Evolutionary conservation across 2,888 invertebrate genomes (phyloP).

Genomic region (Hydrotaea diabolus): DNA sequence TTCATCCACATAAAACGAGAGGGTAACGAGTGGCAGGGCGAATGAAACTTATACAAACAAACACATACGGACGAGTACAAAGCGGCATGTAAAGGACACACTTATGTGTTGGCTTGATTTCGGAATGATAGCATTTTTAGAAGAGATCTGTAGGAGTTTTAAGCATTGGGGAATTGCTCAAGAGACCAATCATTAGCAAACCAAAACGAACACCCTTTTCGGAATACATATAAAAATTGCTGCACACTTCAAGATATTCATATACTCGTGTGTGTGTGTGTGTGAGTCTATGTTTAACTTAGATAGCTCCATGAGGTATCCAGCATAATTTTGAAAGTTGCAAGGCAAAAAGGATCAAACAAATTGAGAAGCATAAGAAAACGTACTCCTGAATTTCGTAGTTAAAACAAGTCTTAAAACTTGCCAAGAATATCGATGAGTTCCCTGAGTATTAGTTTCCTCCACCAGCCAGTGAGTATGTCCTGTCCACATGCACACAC

Average conservation of each 20-base stretch:
- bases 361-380: slow-evolving; percentile 17
- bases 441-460: slow-evolving; percentile 22
- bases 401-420: slow-evolving; percentile 55
- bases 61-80: background rate
- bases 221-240: background rate
- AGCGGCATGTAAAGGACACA: background rate
- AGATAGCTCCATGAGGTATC: slow-evolving; percentile 17
- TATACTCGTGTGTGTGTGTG: background rate
- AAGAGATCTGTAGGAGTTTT: background rate
- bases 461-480: slow-evolving; percentile 48
- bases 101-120: too few relatives aligned
- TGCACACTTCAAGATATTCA: background rate
- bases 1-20: slow-evolving; percentile 8
- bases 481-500: slow-evolving; percentile 46
- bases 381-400: slow-evolving; percentile 27
- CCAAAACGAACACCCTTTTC: slow-evolving; percentile 17
- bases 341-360: slow-evolving; percentile 12
- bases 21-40: background rate
- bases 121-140: too few relatives aligned
- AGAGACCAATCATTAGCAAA: background rate
- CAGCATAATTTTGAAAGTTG: slow-evolving; percentile 22
- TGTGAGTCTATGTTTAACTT: too few relatives aligned
- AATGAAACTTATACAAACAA: background rate
- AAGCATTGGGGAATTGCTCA: too few relatives aligned
- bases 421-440: slow-evolving; percentile 64